phyloP scores from a whole-genome alignment of 2,888 invertebrate species.

The Siphonodentalium dalli region DNA sequence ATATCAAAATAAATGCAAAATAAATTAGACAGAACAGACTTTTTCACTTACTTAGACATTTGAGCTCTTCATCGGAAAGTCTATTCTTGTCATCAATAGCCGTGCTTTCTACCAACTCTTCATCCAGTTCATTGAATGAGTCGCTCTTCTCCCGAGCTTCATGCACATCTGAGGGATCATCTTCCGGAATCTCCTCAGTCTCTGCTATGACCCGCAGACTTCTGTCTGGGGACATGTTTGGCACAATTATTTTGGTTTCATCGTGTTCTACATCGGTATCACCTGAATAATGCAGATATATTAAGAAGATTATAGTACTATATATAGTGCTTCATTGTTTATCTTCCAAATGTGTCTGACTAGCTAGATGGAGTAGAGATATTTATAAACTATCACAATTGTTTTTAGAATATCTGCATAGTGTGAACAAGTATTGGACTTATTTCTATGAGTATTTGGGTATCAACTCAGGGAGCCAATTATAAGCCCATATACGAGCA shows the following conservation, averaged over 20 bases:
- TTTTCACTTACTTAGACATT: slow-evolving; percentile 48
- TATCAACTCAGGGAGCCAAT: too few species aligned
- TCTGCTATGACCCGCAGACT: slow-evolving; percentile 51
- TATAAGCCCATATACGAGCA: too few species aligned
- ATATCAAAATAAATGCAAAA: background rate
- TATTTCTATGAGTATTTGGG: too few species aligned
- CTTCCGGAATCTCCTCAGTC: slow-evolving; percentile 43
- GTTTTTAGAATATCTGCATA: too few species aligned
- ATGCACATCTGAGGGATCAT: too few species aligned
- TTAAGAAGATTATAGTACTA: background rate
- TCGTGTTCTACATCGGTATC: slow-evolving; percentile 37
- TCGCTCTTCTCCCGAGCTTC: slow-evolving; percentile 1
- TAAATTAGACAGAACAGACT: too few species aligned
- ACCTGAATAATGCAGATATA: slow-evolving; percentile 6
- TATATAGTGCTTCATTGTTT: too few species aligned
- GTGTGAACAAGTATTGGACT: too few species aligned
- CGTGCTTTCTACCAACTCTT: slow-evolving; percentile 37
- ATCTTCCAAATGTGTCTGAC: too few species aligned
- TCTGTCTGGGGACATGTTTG: slow-evolving; percentile 37
- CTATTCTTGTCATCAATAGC: slow-evolving; percentile 34
- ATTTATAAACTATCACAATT: too few species aligned
- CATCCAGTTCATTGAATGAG: slow-evolving; percentile 15
- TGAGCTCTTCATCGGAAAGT: slow-evolving; percentile 49
- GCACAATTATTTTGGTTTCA: slow-evolving; percentile 8
- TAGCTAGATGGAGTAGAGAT: too few species aligned